These are phyloP conservation scores for Taphrorychus bicolor DNA, from an alignment of 2,888 invertebrate genomes.

Conservation along the genomic window DNA sequence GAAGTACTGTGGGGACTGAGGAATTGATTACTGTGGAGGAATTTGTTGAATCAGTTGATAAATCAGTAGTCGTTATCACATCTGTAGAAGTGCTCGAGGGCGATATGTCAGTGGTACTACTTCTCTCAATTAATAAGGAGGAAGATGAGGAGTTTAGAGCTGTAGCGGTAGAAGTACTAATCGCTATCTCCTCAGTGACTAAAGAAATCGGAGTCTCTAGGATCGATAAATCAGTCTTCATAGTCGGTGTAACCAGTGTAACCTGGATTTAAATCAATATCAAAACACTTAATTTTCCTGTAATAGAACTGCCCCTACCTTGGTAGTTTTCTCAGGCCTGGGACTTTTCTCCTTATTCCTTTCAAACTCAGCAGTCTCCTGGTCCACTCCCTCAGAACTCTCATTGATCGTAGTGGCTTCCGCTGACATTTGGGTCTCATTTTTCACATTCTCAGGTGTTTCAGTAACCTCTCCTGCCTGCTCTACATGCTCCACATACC, in stretches of 20 bases:
- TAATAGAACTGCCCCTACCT: slow-evolving; percentile 21
- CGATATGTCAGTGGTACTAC: background rate
- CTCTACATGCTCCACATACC: slow-evolving; percentile 43
- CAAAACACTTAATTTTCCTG: too few relatives aligned
- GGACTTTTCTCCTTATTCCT: slow-evolving; percentile 56
- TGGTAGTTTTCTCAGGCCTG: slow-evolving; percentile 40
- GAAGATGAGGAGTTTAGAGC: background rate
- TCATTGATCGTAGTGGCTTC: background rate
- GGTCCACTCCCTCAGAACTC: background rate
- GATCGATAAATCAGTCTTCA: slow-evolving; percentile 39
- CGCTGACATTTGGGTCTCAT: background rate
- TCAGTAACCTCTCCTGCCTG: background rate
- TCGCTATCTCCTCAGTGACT: slow-evolving; percentile 29
- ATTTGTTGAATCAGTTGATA: background rate
- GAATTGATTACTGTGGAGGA: background rate
- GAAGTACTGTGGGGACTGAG: background rate
- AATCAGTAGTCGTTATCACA: slow-evolving; percentile 17
- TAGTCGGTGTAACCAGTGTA: slow-evolving; percentile 47
- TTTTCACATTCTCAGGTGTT: background rate
- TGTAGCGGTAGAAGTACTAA: background rate
- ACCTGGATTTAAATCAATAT: too few relatives aligned
- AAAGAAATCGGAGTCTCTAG: slow-evolving; percentile 34
- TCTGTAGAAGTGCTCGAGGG: slow-evolving; percentile 7
- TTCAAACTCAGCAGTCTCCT: slow-evolving; percentile 50
- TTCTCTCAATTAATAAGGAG: background rate